Evolutionary conservation across 2,113 vertebrate genomes (phyloP).

Genomic region (Tilapia sparmanii): DNA sequence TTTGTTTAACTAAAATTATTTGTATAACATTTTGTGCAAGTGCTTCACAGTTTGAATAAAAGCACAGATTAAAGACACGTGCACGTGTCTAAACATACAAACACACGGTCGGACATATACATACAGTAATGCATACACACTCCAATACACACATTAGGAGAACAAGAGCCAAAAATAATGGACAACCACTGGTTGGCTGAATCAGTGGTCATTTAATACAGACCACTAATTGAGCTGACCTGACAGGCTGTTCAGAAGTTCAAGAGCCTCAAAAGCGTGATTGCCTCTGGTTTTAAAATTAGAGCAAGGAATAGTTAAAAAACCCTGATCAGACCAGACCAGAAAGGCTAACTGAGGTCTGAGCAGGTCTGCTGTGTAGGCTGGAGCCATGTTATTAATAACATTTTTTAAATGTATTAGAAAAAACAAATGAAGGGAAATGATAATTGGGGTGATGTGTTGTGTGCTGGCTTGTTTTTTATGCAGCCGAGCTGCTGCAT

Average conservation of each 20-base stretch:
- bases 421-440: not conserved
- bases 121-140: not conserved
- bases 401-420: not conserved
- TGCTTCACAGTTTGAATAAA: not conserved
- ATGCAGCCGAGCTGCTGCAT: not conserved
- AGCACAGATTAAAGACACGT: not conserved
- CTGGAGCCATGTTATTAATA: not conserved
- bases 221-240: not conserved
- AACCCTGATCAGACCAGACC: not conserved
- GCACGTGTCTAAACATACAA: not conserved
- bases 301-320: not conserved
- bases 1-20: rapidly evolving
- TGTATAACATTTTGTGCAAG: not conserved
- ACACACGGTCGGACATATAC: not conserved
- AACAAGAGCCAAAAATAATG: not conserved
- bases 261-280: not conserved
- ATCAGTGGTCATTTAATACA: not conserved
- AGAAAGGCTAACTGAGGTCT: not conserved
- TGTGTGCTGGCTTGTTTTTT: not conserved
- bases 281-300: not conserved
- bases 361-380: not conserved
- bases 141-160: not conserved
- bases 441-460: not conserved
- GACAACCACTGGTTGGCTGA: not conserved
- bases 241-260: not conserved